A percentile compares a stretch with the other conserved stretches of the same genome.
phyloP scores from a whole-genome alignment of 2,113 vertebrate genomes.

The Chaetodon trifascialis region DNA sequence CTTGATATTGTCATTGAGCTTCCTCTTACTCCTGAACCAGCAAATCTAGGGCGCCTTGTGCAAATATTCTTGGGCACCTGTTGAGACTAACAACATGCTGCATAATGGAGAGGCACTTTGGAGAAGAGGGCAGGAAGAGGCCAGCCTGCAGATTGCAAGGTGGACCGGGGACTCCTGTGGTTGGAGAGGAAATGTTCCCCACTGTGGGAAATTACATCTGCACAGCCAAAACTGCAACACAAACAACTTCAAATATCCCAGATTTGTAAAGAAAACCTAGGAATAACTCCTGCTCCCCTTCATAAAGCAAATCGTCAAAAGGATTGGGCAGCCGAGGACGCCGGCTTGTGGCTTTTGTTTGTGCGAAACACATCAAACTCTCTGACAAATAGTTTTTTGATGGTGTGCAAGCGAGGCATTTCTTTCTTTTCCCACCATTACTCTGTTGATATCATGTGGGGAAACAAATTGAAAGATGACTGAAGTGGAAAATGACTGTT shows the following conservation, averaged over 20 bases:
- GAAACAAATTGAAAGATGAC: constrained; percentile 76
- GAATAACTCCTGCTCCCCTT: constrained; percentile 14
- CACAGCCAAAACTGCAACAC: constrained; percentile 36
- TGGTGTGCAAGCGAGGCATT: constrained; percentile 39
- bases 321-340: constrained; percentile 9
- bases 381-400: constrained; percentile 53
- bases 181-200: constrained; percentile 3
- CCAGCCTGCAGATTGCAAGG: constrained; percentile 29
- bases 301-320: constrained; percentile 22
- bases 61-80: constrained; percentile 35
- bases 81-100: constrained; percentile 39
- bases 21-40: neutral
- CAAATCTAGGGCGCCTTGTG: neutral
- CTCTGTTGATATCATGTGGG: constrained; percentile 58
- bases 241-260: constrained; percentile 37
- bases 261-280: constrained; percentile 45
- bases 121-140: constrained; percentile 25
- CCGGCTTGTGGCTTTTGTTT: constrained; percentile 48
- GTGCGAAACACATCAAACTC: constrained; percentile 45
- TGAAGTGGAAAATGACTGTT: constrained; percentile 75
- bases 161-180: constrained; percentile 38
- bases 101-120: constrained; percentile 19
- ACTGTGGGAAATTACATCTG: constrained; percentile 48
- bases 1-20: neutral
- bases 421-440: constrained; percentile 44